Percentiles rank a stretch among this genome's conserved stretches.
These are phyloP conservation scores for Anoplius nigerrimus DNA, from an alignment of 2,888 invertebrate genomes.

Conservation along the genomic window DNA sequence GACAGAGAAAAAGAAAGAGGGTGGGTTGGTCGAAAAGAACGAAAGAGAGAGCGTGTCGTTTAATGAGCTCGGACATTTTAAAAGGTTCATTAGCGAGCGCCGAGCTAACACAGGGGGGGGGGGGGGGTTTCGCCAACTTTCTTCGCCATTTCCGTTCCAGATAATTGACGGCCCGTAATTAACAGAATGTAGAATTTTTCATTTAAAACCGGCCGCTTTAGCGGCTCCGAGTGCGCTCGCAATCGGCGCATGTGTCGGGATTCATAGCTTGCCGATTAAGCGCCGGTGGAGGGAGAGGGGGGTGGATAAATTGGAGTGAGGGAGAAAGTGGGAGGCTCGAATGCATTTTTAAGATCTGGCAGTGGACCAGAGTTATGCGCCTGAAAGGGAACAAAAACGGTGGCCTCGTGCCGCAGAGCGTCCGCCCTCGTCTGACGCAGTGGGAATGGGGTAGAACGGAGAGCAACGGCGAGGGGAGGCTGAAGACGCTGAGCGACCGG, in stretches of 20 bases:
- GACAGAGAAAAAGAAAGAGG: neutral
- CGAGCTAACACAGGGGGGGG: no score
- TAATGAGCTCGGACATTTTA: no score
- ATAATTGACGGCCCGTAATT: no score
- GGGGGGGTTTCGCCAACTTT: no score
- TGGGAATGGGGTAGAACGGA: neutral
- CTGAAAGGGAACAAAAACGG: conserved; percentile 40
- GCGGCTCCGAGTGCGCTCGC: neutral
- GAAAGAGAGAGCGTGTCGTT: no score
- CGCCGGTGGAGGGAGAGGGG: neutral
- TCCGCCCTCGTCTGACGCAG: conserved; percentile 17
- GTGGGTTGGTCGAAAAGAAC: no score
- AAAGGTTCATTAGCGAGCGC: no score
- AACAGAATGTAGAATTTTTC: no score
- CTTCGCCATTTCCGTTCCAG: no score
- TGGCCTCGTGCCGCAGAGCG: conserved; percentile 26
- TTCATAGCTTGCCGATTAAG: conserved; percentile 11
- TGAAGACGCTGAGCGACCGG: neutral
- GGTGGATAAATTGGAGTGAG: conserved; percentile 1
- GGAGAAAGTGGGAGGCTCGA: conserved; percentile 19
- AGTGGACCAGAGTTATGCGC: conserved; percentile 35
- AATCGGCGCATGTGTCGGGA: conserved; percentile 13
- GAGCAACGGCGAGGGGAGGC: neutral
- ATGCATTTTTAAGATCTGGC: conserved; percentile 50
- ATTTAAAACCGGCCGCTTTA: no score